phyloP scores from a whole-genome alignment of 2,797 vertebrate genomes.

The Rhynchotus rufescens region DNA sequence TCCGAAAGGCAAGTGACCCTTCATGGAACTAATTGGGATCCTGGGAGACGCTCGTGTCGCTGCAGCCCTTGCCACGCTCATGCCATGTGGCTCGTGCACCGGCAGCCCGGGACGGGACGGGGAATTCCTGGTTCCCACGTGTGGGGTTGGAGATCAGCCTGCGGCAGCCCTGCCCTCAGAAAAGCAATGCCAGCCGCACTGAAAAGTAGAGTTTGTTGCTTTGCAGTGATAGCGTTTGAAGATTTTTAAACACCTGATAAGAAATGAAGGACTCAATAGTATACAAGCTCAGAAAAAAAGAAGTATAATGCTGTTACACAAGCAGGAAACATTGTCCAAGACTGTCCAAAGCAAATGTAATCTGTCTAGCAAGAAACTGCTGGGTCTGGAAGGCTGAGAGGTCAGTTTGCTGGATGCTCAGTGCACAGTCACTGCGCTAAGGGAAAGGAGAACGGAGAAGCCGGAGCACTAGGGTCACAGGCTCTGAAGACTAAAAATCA shows the following conservation, averaged over 20 bases:
- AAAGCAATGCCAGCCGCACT: not conserved
- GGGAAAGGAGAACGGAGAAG: too few relatives aligned
- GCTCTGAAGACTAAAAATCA: not conserved
- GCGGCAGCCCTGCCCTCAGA: not conserved
- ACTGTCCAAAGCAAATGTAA: not conserved
- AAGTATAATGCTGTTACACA: not conserved
- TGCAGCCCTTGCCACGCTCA: not conserved
- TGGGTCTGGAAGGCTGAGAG: too few relatives aligned
- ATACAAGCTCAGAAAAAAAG: not conserved
- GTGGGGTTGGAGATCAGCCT: not conserved
- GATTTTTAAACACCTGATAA: not conserved
- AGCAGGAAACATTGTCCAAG: not conserved
- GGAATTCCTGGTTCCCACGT: not conserved
- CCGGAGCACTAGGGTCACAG: too few relatives aligned
- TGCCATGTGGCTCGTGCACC: not conserved
- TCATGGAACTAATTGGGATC: not conserved
- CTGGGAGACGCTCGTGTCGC: not conserved
- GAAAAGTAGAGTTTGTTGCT: not conserved
- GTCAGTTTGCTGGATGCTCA: not conserved
- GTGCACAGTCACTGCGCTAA: not conserved
- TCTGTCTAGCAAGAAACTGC: not conserved
- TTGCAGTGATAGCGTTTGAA: not conserved
- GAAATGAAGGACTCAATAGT: not conserved
- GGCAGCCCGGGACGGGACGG: not conserved
- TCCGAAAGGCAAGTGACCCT: not conserved